These are phyloP conservation scores for Hafferia zeledoni DNA, from an alignment of 2,797 vertebrate genomes.

Conservation along the genomic window DNA sequence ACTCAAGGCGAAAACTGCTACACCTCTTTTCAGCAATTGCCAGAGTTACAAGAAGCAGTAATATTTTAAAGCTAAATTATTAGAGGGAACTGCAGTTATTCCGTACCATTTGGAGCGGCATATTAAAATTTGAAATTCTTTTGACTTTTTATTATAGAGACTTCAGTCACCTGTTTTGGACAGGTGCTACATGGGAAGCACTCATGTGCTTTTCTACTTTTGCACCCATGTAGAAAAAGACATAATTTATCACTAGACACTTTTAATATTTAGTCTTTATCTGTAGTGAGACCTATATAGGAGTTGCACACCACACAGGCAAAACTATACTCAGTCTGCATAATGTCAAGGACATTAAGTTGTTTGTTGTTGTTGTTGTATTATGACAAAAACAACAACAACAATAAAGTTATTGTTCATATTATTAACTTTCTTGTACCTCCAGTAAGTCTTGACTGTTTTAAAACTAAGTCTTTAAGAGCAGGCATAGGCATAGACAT, in stretches of 20 bases:
- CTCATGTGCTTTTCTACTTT: not conserved
- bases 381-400: too few species aligned
- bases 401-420: not conserved
- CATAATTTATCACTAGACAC: not conserved
- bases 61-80: not conserved
- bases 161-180: not conserved
- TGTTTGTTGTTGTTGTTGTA: not conserved
- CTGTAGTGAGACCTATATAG: not conserved
- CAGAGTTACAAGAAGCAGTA: not conserved
- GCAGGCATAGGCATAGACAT: not conserved
- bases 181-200: not conserved
- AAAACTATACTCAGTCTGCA: not conserved
- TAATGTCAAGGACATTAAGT: not conserved
- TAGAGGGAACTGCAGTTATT: not conserved
- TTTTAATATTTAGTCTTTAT: not conserved
- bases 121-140: not conserved
- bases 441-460: not conserved
- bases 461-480: not conserved
- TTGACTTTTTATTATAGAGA: not conserved
- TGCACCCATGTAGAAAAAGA: not conserved
- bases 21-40: not conserved
- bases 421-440: not conserved
- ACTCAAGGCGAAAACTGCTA: not conserved
- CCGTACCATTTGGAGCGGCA: rapidly evolving
- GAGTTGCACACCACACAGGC: not conserved